phyloP scores from a whole-genome alignment of 2,888 invertebrate genomes.

The Cataglyphis albicans region DNA sequence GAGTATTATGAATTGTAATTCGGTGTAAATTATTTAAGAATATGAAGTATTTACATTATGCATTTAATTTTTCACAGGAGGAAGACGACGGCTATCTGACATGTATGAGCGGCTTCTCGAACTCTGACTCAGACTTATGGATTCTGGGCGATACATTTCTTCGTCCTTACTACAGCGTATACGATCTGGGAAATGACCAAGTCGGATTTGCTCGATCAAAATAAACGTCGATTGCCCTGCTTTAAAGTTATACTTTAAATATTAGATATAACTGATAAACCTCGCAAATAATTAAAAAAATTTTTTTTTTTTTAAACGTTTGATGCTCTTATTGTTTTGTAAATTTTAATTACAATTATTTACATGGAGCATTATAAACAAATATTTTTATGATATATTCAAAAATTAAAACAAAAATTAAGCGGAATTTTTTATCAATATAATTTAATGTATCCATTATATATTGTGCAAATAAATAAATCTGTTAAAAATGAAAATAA shows the following conservation, averaged over 20 bases:
- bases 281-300: not conserved
- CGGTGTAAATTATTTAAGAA: not conserved
- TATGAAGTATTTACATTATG: not conserved
- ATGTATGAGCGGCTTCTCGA: not conserved
- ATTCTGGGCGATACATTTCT: not conserved
- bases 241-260: not conserved
- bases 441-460: not conserved
- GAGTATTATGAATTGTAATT: not conserved
- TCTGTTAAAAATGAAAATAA: constrained; percentile 27
- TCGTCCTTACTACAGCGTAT: not conserved
- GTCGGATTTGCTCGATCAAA: not conserved
- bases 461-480: not conserved
- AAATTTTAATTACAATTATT: constrained; percentile 6
- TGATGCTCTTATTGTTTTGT: constrained; percentile 17
- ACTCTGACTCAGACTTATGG: not conserved
- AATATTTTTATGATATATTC: not conserved
- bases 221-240: not conserved
- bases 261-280: not conserved
- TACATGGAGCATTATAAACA: not conserved
- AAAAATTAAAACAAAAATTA: not conserved
- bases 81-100: rapidly evolving
- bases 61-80: not conserved
- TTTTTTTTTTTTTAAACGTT: not conserved
- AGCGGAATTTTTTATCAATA: not conserved
- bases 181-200: not conserved